These are phyloP conservation scores for Empis stercorea DNA, from an alignment of 2,888 invertebrate species.

Conservation along the genomic window DNA sequence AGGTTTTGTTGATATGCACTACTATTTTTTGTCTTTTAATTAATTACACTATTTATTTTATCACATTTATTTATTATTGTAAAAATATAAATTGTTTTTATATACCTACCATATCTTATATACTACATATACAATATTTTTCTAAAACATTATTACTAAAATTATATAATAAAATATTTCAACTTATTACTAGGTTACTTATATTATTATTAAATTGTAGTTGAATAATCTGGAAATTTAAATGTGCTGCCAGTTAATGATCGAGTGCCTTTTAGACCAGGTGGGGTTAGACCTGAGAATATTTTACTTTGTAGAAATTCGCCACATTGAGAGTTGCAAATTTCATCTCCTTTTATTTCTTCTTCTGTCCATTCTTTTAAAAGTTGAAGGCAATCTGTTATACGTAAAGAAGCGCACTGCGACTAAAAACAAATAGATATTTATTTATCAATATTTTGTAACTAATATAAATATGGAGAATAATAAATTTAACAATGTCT, in stretches of 20 bases:
- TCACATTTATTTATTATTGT: too few relatives aligned
- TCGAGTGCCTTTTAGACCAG: slow-evolving; percentile 32
- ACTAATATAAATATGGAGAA: too few relatives aligned
- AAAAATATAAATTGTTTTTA: too few relatives aligned
- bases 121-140: too few relatives aligned
- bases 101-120: too few relatives aligned
- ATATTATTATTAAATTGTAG: slow-evolving; percentile 17
- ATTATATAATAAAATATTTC: too few relatives aligned
- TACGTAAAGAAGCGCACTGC: slow-evolving; percentile 75
- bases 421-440: slow-evolving; percentile 45
- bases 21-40: too few relatives aligned
- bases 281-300: slow-evolving; percentile 27
- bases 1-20: too few relatives aligned
- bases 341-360: slow-evolving; percentile 69
- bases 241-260: slow-evolving; percentile 37
- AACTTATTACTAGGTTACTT: too few relatives aligned
- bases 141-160: too few relatives aligned
- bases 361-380: slow-evolving; percentile 73
- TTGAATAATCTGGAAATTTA: slow-evolving; percentile 66
- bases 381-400: slow-evolving; percentile 75
- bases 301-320: slow-evolving; percentile 44
- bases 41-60: too few relatives aligned
- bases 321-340: slow-evolving; percentile 83
- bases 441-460: neutral
- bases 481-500: neutral